Base-by-base conservation (phyloP, 2,888 invertebrate genomes). In the Galerucella calmariensis region DNA sequence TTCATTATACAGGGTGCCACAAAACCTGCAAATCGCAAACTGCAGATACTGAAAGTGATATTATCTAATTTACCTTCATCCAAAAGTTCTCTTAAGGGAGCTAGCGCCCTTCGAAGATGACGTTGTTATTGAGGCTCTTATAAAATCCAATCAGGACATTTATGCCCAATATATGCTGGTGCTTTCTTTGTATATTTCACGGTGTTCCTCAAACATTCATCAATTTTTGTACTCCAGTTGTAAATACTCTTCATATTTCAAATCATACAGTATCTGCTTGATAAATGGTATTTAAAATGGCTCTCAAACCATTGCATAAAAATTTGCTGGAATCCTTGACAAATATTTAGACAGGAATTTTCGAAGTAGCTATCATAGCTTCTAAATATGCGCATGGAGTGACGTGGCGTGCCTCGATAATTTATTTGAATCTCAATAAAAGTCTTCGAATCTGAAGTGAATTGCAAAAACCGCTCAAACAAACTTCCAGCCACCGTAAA, bases 381-480 rank as follows among this genome's bases (percentile, higher is more conserved):
- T 44, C 68, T 71, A 71, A 73, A 73, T 76, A 73, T 73, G 73
- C 73, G 61, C 62, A 62, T n/a, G 62, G 27, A 62, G 59, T 59
- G 4, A 14, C 41, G 41, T 16, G 10, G 35, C 62, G 41, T 41
- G 73, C 65, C 41, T 59, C 71, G 59, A 76, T 73, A 73, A 76
- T 73, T 76, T 73, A 76, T 76, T 76, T 76, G 71, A 73, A 76
- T 69, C 65, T 70, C 76, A 73, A 73, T 76, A 76, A 76, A 76
- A 73, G 68, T 61, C 73, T 71, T 67, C 71, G 67, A 67, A 66
- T 69, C 71, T 35, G 62, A 73, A 76, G 65, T 73, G 68, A 76
- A 73, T 76, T 66, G 71, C 71, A 72, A 73, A 76, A 76, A 71
- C 69, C 76, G 59, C 72, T 75, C 71, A 75, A 75, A 75, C 70